Percentiles rank a stretch among this genome's conserved stretches.
phyloP scores from a whole-genome alignment of 2,888 invertebrate species.

The Strigamia transsilvanica region DNA sequence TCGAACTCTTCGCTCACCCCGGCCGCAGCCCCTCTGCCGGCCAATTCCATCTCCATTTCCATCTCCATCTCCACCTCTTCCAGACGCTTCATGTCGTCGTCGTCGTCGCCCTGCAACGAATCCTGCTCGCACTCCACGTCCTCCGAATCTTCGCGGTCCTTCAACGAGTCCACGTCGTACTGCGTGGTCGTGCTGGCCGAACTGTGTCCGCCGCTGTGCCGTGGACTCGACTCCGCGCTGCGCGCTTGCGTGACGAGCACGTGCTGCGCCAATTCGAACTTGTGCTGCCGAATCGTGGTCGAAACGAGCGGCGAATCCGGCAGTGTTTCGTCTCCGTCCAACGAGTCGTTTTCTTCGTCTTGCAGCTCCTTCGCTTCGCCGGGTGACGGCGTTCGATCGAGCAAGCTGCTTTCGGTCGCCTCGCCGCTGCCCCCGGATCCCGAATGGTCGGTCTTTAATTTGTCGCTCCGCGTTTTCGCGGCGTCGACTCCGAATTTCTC shows the following conservation, averaged over 20 bases:
- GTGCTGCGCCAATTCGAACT: conserved; percentile 54
- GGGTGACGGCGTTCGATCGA: conserved; percentile 63
- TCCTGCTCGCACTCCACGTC: conserved; percentile 54
- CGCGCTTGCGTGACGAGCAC: conserved; percentile 54
- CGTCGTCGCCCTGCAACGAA: conserved; percentile 54
- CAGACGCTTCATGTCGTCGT: conserved; percentile 61
- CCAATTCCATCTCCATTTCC: conserved; percentile 43
- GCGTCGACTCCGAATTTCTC: conserved; percentile 68
- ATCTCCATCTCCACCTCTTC: not conserved
- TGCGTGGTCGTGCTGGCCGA: conserved; percentile 57
- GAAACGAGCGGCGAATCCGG: not conserved
- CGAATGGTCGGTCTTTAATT: conserved; percentile 48
- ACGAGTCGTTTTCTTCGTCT: conserved; percentile 56
- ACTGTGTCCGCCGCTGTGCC: conserved; percentile 53
- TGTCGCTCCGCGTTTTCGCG: conserved; percentile 22
- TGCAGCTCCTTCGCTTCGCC: conserved; percentile 60
- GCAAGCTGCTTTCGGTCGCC: conserved; percentile 65
- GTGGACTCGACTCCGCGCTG: conserved; percentile 57
- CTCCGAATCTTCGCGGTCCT: conserved; percentile 56
- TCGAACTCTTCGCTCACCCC: conserved; percentile 59
- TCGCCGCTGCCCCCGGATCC: conserved; percentile 55
- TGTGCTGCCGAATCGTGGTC: not conserved
- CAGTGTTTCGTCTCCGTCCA: conserved; percentile 51
- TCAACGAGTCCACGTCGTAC: conserved; percentile 56
- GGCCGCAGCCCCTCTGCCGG: conserved; percentile 62